Evolutionary conservation across 2,888 invertebrate species (phyloP).

Genomic region (Ophion slaviceki): DNA sequence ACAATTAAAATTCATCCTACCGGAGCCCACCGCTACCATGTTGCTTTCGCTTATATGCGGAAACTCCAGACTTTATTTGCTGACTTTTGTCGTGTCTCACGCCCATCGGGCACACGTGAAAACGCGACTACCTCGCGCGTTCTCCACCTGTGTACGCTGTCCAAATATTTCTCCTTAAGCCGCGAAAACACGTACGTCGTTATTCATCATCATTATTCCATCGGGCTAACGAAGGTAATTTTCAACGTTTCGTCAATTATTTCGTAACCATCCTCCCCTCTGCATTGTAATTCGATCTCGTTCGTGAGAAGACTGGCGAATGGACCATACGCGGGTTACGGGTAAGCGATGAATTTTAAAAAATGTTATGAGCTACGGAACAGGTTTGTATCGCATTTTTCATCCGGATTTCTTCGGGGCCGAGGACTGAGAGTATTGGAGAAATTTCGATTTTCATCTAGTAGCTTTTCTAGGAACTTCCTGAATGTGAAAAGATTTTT

Average conservation of each 20-base stretch:
- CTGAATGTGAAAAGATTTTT: no score
- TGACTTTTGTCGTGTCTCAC: constrained; percentile 28
- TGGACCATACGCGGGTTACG: no score
- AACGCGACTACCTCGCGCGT: constrained; percentile 64
- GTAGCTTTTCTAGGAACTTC: no score
- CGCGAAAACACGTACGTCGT: neutral
- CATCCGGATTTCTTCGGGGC: no score
- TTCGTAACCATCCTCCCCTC: constrained; percentile 8
- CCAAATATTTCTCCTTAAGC: constrained; percentile 26
- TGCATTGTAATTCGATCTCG: neutral
- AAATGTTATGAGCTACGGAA: no score
- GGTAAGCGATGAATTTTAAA: no score
- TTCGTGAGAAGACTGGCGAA: neutral
- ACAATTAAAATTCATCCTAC: constrained; percentile 80
- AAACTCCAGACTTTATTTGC: neutral
- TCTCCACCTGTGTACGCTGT: constrained; percentile 69
- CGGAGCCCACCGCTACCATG: neutral
- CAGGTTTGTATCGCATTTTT: no score
- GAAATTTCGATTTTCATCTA: no score
- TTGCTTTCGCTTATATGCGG: constrained; percentile 3
- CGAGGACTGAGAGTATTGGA: no score
- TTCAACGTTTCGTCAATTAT: constrained; percentile 17
- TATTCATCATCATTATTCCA: constrained; percentile 12
- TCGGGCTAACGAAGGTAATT: constrained; percentile 41
- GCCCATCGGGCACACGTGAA: constrained; percentile 5